Evolutionary conservation across 2,888 invertebrate species (phyloP).

Genomic region (Operophtera brumata): DNA sequence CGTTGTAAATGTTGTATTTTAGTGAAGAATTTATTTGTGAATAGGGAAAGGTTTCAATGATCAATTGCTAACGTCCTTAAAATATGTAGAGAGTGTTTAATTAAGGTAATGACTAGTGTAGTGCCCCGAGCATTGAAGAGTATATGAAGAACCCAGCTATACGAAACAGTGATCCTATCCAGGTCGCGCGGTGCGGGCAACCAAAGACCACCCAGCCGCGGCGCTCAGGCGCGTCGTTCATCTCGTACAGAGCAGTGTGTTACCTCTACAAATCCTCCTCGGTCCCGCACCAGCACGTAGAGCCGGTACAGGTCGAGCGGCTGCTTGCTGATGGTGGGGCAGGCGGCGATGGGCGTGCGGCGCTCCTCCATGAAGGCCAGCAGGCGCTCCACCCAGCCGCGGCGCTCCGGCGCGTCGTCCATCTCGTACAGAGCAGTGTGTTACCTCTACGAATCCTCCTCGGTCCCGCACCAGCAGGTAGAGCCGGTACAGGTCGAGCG

Average conservation of each 20-base stretch:
- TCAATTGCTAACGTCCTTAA: background rate
- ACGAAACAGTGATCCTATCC: too few species aligned
- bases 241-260: conserved; percentile 92
- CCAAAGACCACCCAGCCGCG: conserved; percentile 96
- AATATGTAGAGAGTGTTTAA: background rate
- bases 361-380: conserved; percentile 98
- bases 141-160: too few species aligned
- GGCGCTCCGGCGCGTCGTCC: conserved; percentile 97
- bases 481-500: conserved; percentile 98
- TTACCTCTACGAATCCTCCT: conserved; percentile 99
- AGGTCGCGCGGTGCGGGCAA: too few species aligned
- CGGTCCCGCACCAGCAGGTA: conserved; percentile 98
- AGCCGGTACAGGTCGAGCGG: conserved; percentile 98
- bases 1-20: background rate
- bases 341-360: conserved; percentile 96
- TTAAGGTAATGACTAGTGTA: too few species aligned
- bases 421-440: conserved; percentile 93
- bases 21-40: background rate
- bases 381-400: conserved; percentile 96
- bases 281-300: conserved; percentile 97
- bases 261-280: conserved; percentile 99
- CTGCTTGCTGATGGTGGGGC: conserved; percentile 99
- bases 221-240: conserved; percentile 97
- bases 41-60: background rate
- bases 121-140: too few species aligned